Conservation (phyloP, 2,888 invertebrate species). For the Machimus rusticus region DNA sequence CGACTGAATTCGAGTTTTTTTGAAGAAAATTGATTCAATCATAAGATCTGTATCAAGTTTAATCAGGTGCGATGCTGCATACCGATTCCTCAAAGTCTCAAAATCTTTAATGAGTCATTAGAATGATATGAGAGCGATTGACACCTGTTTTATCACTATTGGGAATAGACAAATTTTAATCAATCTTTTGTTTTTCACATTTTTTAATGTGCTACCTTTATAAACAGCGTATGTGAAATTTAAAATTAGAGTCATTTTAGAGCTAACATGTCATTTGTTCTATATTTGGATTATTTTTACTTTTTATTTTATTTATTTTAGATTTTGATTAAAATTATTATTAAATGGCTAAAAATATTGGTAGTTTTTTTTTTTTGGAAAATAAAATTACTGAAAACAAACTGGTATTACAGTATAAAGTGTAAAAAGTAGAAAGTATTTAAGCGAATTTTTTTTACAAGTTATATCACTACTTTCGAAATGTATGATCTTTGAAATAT, state of each 20-base stretch:
- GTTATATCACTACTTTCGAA: neutral
- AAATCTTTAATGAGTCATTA: neutral
- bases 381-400: neutral
- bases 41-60: neutral
- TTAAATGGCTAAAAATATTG: neutral
- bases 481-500: neutral
- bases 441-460: neutral
- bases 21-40: neutral
- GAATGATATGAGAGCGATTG: neutral
- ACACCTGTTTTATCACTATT: neutral
- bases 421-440: neutral
- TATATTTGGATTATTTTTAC: neutral
- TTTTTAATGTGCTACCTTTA: neutral
- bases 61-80: neutral
- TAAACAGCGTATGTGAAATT: too few relatives aligned
- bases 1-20: neutral
- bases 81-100: neutral
- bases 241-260: neutral
- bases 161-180: neutral
- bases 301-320: neutral
- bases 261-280: neutral
- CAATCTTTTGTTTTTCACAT: neutral
- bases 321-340: neutral
- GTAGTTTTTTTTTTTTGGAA: neutral
- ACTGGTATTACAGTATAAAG: neutral